These are phyloP conservation scores for Tinea trinotella DNA, from an alignment of 2,888 invertebrate genomes.

Conservation along the genomic window DNA sequence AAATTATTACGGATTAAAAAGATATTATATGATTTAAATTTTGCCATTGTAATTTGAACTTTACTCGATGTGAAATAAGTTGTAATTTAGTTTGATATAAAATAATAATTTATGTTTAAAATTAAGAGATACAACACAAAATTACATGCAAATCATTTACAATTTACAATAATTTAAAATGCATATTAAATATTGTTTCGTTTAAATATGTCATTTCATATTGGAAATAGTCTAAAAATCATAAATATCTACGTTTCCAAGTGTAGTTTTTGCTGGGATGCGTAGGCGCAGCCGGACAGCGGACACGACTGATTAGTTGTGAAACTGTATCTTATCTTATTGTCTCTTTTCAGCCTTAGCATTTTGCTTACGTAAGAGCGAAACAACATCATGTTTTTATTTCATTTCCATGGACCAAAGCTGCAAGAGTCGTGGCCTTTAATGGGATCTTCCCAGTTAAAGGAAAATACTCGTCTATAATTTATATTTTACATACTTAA, in stretches of 20 bases:
- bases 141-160: conserved; percentile 32
- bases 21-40: background rate
- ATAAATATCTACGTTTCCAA: background rate
- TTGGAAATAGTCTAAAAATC: no score
- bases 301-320: conserved; percentile 65
- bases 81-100: background rate
- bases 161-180: background rate
- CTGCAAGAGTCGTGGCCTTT: conserved; percentile 52
- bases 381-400: conserved; percentile 49
- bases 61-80: background rate
- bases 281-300: conserved; percentile 53
- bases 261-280: conserved; percentile 41
- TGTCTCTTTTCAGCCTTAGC: conserved; percentile 39
- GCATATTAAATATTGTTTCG: background rate
- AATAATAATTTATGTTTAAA: background rate
- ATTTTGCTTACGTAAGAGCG: conserved; percentile 30
- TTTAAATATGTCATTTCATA: background rate
- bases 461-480: conserved; percentile 38
- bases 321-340: conserved; percentile 46
- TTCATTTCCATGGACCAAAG: conserved; percentile 43
- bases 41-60: background rate
- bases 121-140: conserved; percentile 33
- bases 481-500: conserved; percentile 39
- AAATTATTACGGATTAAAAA: conserved; percentile 20
- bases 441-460: conserved; percentile 62